These are phyloP conservation scores for Acanthosepion lycidas DNA, from an alignment of 2,888 invertebrate species.

Conservation along the genomic window DNA sequence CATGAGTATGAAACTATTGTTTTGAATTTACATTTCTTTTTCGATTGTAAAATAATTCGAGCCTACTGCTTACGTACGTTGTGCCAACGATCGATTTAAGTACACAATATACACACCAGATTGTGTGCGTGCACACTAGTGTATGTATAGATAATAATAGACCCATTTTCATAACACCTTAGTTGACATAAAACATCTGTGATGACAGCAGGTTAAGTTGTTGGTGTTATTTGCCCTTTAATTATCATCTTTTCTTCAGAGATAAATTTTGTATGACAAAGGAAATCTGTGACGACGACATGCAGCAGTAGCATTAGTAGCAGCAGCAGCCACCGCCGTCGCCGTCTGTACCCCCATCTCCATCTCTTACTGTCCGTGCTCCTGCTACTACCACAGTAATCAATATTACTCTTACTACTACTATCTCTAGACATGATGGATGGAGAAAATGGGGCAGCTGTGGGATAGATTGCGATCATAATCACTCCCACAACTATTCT, in stretches of 20 bases:
- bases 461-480: neutral
- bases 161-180: neutral
- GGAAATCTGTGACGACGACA: neutral
- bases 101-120: neutral
- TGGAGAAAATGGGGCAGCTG: neutral
- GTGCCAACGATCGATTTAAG: neutral
- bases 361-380: neutral
- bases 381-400: neutral
- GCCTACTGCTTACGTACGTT: neutral
- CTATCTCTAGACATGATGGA: slow-evolving; percentile 8
- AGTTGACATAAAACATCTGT: slow-evolving; percentile 16
- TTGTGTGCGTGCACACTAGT: neutral
- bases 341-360: neutral
- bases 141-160: neutral
- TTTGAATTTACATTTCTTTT: neutral
- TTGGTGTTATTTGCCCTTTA: slow-evolving; percentile 8
- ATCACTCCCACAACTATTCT: slow-evolving; percentile 21
- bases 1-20: neutral
- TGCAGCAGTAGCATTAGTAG: neutral
- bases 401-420: neutral
- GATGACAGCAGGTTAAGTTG: slow-evolving; percentile 21
- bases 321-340: neutral
- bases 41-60: neutral
- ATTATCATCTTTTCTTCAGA: slow-evolving; percentile 8
- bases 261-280: slow-evolving; percentile 13